Conservation (phyloP, 2,113 vertebrate species). For the Gila orcuttii region DNA sequence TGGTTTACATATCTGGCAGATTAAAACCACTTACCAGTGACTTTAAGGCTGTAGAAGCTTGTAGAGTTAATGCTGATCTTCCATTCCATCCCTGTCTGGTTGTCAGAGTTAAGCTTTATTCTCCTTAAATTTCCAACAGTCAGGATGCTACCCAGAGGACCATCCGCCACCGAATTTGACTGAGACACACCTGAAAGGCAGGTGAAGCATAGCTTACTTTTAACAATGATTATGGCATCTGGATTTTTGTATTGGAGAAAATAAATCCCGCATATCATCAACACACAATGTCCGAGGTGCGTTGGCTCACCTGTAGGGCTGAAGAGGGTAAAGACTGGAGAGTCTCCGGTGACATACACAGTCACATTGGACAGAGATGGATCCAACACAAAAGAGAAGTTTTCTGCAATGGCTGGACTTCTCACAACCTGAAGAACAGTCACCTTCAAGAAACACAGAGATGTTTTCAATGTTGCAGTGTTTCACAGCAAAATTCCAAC, state of each 20-base stretch:
- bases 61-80: constrained; percentile 55
- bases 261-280: background rate
- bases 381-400: constrained; percentile 24
- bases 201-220: background rate
- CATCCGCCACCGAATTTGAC: background rate
- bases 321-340: constrained; percentile 15
- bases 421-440: constrained; percentile 25
- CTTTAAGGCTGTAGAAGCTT: constrained; percentile 64
- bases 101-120: constrained; percentile 12
- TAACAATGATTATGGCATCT: background rate
- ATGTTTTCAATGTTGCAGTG: background rate
- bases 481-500: background rate
- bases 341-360: constrained; percentile 32
- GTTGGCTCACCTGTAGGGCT: constrained; percentile 34
- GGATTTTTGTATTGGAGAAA: background rate
- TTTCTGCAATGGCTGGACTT: constrained; percentile 1
- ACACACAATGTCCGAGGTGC: background rate
- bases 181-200: constrained; percentile 16
- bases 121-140: background rate
- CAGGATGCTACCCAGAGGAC: constrained; percentile 7
- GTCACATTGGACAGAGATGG: constrained; percentile 22
- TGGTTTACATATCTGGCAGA: background rate
- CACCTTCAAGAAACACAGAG: constrained; percentile 23
- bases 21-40: constrained; percentile 58
- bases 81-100: constrained; percentile 61